Conservation (phyloP, 2,797 vertebrate species). For the Crenuchus spilurus region DNA sequence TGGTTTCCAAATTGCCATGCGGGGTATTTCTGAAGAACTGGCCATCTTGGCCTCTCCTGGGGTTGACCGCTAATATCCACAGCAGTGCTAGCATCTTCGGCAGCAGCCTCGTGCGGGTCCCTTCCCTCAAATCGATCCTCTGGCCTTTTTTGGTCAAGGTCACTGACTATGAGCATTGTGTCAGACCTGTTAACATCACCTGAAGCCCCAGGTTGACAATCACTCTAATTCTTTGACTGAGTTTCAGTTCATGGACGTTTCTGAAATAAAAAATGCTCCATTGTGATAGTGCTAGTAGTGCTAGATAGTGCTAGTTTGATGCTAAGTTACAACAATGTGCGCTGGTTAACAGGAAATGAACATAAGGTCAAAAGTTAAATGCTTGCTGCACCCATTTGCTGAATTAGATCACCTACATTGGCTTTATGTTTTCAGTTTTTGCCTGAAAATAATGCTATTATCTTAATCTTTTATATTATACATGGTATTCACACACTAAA, state of each 20-base stretch:
- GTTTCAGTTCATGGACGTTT: neutral
- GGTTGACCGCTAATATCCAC: slow-evolving; percentile 3
- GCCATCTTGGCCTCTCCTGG: slow-evolving; percentile 7
- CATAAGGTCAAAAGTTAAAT: too few species aligned
- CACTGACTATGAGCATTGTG: neutral
- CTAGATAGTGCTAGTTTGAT: too few species aligned
- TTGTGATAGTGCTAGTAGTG: neutral
- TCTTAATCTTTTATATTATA: too few species aligned
- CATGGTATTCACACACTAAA: too few species aligned
- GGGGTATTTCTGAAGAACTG: slow-evolving; percentile 11
- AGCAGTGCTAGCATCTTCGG: neutral
- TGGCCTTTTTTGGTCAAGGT: neutral
- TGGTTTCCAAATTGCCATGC: neutral
- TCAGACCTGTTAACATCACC: neutral
- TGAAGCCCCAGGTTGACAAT: neutral
- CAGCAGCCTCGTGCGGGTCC: neutral
- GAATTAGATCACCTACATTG: too few species aligned
- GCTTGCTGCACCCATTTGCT: too few species aligned
- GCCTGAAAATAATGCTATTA: too few species aligned
- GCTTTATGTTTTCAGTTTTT: too few species aligned
- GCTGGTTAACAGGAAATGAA: too few species aligned
- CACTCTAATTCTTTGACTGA: neutral
- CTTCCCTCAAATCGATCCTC: neutral
- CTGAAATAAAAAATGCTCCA: neutral
- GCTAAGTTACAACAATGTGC: too few species aligned